Evolutionary conservation across 2,113 vertebrate genomes (phyloP).

Genomic region (Eurystomus gularis): DNA sequence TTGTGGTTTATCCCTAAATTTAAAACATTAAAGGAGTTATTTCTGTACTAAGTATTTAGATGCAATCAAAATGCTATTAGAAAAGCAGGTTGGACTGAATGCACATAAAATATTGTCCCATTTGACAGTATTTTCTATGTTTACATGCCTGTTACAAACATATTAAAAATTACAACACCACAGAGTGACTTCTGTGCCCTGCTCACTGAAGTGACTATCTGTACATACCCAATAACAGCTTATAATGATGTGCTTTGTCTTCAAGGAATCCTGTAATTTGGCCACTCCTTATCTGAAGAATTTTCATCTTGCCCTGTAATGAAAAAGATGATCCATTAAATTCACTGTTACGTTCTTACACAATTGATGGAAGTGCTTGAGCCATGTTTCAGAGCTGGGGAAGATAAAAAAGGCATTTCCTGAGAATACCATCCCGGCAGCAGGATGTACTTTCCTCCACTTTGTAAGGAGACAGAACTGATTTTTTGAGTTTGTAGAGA

Average conservation of each 20-base stretch:
- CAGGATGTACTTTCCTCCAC: neutral
- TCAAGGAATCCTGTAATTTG: neutral
- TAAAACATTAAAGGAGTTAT: neutral
- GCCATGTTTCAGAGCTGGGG: neutral
- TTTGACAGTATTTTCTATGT: neutral
- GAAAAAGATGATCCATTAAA: neutral
- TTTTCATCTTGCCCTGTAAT: neutral
- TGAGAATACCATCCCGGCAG: neutral
- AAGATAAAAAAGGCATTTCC: neutral
- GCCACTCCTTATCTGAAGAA: neutral
- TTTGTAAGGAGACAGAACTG: neutral
- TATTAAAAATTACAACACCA: neutral
- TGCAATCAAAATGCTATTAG: neutral
- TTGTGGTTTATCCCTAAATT: neutral
- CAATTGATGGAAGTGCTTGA: fast-evolving
- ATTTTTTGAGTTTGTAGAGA: neutral
- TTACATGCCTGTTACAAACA: neutral
- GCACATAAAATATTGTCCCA: neutral
- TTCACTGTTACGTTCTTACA: neutral
- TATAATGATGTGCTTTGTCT: neutral
- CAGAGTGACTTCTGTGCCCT: neutral
- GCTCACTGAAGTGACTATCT: neutral
- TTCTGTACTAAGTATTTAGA: neutral
- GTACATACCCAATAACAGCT: neutral
- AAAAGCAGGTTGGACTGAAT: neutral